Evolutionary conservation across 2,888 invertebrate species (phyloP).

Genomic region (Entomobrya multifasciata): DNA sequence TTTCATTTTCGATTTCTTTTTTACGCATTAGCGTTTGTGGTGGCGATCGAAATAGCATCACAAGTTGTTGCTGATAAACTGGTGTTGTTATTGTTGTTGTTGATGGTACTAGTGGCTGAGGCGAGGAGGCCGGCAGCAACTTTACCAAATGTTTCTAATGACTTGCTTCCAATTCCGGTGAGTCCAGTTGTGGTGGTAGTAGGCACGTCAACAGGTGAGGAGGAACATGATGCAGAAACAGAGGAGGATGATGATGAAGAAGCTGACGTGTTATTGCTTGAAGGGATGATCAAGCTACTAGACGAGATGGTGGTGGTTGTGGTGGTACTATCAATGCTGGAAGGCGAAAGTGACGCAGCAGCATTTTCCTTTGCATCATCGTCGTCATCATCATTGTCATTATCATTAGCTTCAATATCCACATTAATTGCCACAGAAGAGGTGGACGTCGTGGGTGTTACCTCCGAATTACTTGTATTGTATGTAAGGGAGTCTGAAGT

Average conservation of each 20-base stretch:
- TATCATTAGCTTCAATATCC: slow-evolving; percentile 64
- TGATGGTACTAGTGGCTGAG: slow-evolving; percentile 76
- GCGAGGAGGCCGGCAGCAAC: slow-evolving; percentile 79
- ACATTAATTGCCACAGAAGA: slow-evolving; percentile 67
- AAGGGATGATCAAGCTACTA: slow-evolving; percentile 59
- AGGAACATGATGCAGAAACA: slow-evolving; percentile 52
- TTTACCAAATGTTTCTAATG: slow-evolving; percentile 78
- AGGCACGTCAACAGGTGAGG: slow-evolving; percentile 66
- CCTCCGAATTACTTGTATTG: slow-evolving; percentile 34
- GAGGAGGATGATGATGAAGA: slow-evolving; percentile 49
- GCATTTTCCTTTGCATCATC: slow-evolving; percentile 51
- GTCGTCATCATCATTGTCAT: too few species aligned
- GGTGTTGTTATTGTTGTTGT: slow-evolving; percentile 78
- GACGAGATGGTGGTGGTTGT: slow-evolving; percentile 24
- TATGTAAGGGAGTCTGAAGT: too few species aligned
- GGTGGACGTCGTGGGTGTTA: slow-evolving; percentile 63
- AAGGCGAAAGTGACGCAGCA: slow-evolving; percentile 71
- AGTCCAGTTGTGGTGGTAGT: slow-evolving; percentile 59
- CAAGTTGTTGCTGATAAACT: slow-evolving; percentile 71
- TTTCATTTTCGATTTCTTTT: background rate
- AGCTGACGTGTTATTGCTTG: slow-evolving; percentile 56
- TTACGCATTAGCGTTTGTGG: slow-evolving; percentile 72
- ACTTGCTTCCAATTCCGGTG: slow-evolving; percentile 60
- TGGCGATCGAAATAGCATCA: slow-evolving; percentile 76
- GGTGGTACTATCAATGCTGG: slow-evolving; percentile 42